A percentile compares a stretch with the other conserved stretches of the same genome.
These are phyloP conservation scores for Misgurnus anguillicaudatus DNA, from an alignment of 2,113 vertebrate species.

Conservation along the genomic window DNA sequence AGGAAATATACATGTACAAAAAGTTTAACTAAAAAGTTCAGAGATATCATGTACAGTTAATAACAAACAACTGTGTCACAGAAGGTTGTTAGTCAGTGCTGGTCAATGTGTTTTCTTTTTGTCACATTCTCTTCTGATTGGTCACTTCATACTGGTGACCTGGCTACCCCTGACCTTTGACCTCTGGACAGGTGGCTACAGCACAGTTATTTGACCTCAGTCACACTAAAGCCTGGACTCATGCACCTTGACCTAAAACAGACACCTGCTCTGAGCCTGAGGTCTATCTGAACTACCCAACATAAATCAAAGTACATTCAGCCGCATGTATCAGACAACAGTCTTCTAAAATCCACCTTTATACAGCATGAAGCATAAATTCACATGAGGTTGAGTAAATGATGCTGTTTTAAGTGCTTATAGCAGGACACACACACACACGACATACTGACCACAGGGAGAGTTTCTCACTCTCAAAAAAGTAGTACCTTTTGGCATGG, in stretches of 20 bases:
- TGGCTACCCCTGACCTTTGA: conserved; percentile 35
- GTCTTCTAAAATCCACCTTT: too few species aligned
- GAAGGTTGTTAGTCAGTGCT: not conserved
- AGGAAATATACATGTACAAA: too few species aligned
- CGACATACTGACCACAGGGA: too few species aligned
- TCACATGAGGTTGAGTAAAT: too few species aligned
- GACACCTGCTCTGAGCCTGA: conserved; percentile 42
- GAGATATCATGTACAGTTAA: too few species aligned
- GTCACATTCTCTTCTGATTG: conserved; percentile 19
- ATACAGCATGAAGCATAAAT: too few species aligned
- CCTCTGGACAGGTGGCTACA: conserved; percentile 45
- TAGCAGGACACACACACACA: too few species aligned
- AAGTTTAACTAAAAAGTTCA: too few species aligned
- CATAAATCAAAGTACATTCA: not conserved
- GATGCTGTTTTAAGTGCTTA: too few species aligned
- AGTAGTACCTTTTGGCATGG: too few species aligned
- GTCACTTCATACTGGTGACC: conserved; percentile 26
- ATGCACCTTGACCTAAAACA: conserved; percentile 24
- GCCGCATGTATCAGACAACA: not conserved
- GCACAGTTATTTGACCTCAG: conserved; percentile 51
- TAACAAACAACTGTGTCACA: not conserved
- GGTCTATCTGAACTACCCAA: not conserved
- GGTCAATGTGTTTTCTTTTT: not conserved
- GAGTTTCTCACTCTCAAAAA: too few species aligned
- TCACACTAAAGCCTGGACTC: conserved; percentile 5